These are phyloP conservation scores for Medauroidea extradentata DNA, from an alignment of 1,140 invertebrate genomes.

Conservation along the genomic window DNA sequence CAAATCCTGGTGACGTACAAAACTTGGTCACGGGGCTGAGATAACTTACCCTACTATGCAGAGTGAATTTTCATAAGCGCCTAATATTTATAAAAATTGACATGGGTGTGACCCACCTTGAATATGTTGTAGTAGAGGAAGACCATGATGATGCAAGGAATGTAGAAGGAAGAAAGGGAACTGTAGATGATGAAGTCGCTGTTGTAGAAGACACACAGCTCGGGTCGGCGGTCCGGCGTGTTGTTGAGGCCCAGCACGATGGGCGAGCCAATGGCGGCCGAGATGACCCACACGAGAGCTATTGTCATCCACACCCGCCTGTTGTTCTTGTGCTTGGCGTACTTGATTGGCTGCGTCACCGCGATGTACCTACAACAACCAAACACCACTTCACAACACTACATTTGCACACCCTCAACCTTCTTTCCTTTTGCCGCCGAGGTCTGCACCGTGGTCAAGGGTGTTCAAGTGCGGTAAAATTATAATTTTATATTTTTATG, in stretches of 20 bases:
- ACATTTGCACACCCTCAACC: no score
- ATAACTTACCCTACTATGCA: no score
- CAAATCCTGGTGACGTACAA: no score
- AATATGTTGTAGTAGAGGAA: slow-evolving; percentile 99
- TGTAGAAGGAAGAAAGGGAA: slow-evolving; percentile 97
- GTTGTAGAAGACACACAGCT: slow-evolving; percentile 94
- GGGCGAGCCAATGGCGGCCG: slow-evolving; percentile 92
- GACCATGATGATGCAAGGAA: slow-evolving; percentile 98
- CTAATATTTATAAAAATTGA: no score
- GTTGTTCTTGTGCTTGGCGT: slow-evolving; percentile 97
- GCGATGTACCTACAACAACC: slow-evolving; percentile 91
- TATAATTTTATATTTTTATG: no score
- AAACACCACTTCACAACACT: no score
- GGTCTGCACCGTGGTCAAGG: no score
- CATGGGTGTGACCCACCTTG: slow-evolving; percentile 63
- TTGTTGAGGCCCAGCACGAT: slow-evolving; percentile 95
- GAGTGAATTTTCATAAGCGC: no score
- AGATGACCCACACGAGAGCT: slow-evolving; percentile 94
- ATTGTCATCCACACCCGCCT: slow-evolving; percentile 92
- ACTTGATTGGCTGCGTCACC: slow-evolving; percentile 97
- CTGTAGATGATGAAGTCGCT: slow-evolving; percentile 97
- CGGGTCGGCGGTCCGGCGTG: slow-evolving; percentile 68
- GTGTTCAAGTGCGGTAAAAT: no score
- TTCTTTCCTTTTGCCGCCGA: no score
- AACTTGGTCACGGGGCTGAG: no score